Evolutionary conservation across 1,140 invertebrate genomes (phyloP).

Genomic region (Papilio dardanus): DNA sequence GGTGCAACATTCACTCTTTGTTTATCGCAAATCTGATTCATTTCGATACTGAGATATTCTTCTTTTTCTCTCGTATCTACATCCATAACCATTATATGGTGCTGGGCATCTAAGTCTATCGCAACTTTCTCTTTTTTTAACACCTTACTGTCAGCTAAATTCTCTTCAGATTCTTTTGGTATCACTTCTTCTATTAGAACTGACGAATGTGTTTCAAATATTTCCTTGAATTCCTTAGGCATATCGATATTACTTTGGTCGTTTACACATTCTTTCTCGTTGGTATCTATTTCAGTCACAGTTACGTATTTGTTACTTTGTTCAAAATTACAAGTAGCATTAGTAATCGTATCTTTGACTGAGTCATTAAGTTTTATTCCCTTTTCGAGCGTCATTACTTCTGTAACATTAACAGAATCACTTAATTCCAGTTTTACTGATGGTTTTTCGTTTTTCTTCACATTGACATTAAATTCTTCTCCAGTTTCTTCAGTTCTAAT

Average conservation of each 20-base stretch:
- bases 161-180: conserved; percentile 50
- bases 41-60: conserved; percentile 41
- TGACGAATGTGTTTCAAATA: conserved; percentile 50
- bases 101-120: conserved; percentile 56
- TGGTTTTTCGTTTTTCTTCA: conserved; percentile 45
- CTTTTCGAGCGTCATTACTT: conserved; percentile 55
- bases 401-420: conserved; percentile 54
- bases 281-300: conserved; percentile 51
- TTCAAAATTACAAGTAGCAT: conserved; percentile 43
- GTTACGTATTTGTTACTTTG: conserved; percentile 49
- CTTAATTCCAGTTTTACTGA: conserved; percentile 49
- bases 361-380: conserved; percentile 35
- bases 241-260: conserved; percentile 37
- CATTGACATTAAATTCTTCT: conserved; percentile 45
- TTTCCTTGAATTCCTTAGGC: conserved; percentile 41
- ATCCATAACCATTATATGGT: conserved; percentile 59
- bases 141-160: conserved; percentile 34
- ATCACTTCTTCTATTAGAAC: conserved; percentile 60
- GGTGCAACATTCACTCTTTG: conserved; percentile 62
- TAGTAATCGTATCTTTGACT: conserved; percentile 33
- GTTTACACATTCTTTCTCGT: conserved; percentile 54
- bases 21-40: conserved; percentile 39
- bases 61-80: conserved; percentile 60
- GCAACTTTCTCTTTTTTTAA: conserved; percentile 47
- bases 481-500: conserved; percentile 51